Percentiles rank a stretch among this genome's conserved stretches.
Conservation (phyloP, 2,888 invertebrate genomes). For the Lottia gigantea region DNA sequence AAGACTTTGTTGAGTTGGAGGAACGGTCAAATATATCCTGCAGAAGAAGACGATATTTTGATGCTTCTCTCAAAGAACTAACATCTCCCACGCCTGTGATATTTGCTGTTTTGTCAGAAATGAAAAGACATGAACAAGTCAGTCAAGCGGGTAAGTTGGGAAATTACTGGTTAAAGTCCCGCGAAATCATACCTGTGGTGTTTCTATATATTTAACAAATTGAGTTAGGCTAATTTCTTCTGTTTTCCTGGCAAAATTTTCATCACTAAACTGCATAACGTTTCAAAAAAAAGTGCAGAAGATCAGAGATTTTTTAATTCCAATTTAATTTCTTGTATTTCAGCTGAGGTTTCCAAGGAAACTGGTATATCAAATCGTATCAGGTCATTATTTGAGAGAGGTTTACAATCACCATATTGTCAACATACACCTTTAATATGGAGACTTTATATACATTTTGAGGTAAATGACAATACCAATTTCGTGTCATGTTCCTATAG, state of each 20-base stretch:
- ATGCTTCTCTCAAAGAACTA: conserved; percentile 32
- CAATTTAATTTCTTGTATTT: too few species aligned
- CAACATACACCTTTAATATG: conserved; percentile 66
- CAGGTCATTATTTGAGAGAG: conserved; percentile 61
- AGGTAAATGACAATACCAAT: conserved; percentile 50
- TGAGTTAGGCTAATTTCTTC: too few species aligned
- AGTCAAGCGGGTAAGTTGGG: too few species aligned
- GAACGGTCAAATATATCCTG: conserved; percentile 51
- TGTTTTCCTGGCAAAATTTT: too few species aligned
- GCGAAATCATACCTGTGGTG: too few species aligned
- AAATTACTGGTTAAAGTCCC: too few species aligned
- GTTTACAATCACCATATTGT: conserved; percentile 37
- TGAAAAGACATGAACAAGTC: conserved; percentile 30
- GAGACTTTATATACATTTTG: conserved; percentile 66
- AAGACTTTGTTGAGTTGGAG: conserved; percentile 56
- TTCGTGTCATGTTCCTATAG: too few species aligned
- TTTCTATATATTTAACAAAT: too few species aligned
- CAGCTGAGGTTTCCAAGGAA: conserved; percentile 17
- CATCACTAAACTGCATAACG: too few species aligned
- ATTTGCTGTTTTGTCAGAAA: conserved; percentile 46
- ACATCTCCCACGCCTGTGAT: conserved; percentile 36
- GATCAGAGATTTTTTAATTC: too few species aligned
- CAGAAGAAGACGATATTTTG: conserved; percentile 55
- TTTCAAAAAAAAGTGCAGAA: too few species aligned
- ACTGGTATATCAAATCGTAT: conserved; percentile 59